phyloP scores from a whole-genome alignment of 2,888 invertebrate species.

The Trichogramma dendrolimi region DNA sequence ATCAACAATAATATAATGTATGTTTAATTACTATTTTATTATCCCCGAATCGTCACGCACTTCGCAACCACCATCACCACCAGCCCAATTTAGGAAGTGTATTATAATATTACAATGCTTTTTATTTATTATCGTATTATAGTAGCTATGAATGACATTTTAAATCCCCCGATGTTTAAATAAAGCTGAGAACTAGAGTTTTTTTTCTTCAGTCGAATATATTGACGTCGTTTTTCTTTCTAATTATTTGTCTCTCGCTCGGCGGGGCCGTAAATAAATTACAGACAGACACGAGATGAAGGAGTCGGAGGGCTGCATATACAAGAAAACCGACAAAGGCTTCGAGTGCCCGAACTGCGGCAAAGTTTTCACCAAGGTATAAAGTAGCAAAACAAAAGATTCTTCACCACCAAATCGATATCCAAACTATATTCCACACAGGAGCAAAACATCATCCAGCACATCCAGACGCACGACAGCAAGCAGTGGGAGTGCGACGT shows the following conservation, averaged over 20 bases:
- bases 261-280: too few relatives aligned
- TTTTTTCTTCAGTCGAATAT: not conserved
- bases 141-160: too few relatives aligned
- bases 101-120: too few relatives aligned
- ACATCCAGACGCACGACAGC: conserved; percentile 58
- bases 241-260: not conserved
- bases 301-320: too few relatives aligned
- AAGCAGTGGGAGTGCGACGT: conserved; percentile 85
- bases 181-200: not conserved
- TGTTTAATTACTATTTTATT: too few relatives aligned
- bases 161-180: too few relatives aligned
- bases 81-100: too few relatives aligned
- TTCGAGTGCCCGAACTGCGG: conserved; percentile 50
- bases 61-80: too few relatives aligned
- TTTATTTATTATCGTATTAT: too few relatives aligned
- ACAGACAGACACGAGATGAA: too few relatives aligned
- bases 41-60: too few relatives aligned
- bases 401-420: not conserved
- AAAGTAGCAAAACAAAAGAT: not conserved
- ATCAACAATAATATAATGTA: too few relatives aligned
- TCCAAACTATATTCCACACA: conserved; percentile 27
- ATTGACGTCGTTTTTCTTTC: not conserved
- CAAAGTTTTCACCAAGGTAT: conserved; percentile 51
- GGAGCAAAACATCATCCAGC: conserved; percentile 54
- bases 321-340: conserved; percentile 34